A percentile compares a stretch with the other conserved stretches of the same genome.
Evolutionary conservation across 2,888 invertebrate species (phyloP).

Genomic region (Tipula lateralis): DNA sequence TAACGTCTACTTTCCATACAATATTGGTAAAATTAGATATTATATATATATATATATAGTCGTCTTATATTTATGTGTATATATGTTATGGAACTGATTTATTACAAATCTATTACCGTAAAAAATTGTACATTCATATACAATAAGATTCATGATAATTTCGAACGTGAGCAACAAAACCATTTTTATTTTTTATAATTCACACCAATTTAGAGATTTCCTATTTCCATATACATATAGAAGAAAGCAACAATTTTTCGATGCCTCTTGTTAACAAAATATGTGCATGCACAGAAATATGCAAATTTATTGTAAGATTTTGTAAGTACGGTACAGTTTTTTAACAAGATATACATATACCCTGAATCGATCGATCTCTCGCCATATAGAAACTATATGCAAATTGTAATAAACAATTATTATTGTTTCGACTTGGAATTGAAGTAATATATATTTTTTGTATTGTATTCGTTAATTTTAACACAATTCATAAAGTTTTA

Average conservation of each 20-base stretch:
- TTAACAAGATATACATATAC: not conserved
- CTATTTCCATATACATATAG: not conserved
- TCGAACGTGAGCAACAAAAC: conserved; percentile 1
- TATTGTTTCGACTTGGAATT: not conserved
- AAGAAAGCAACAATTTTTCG: not conserved
- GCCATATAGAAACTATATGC: not conserved
- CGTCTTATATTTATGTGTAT: not conserved
- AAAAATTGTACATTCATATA: not conserved
- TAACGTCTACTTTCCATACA: too few relatives aligned
- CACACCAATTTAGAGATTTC: not conserved
- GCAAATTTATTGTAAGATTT: not conserved
- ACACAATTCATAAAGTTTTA: not conserved
- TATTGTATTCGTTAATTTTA: not conserved
- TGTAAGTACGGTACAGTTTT: too few relatives aligned
- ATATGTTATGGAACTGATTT: not conserved
- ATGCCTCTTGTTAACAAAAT: not conserved
- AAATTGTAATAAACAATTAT: not conserved
- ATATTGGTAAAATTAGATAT: too few relatives aligned
- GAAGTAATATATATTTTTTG: not conserved
- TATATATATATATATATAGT: too few relatives aligned
- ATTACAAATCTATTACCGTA: not conserved
- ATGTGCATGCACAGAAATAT: not conserved
- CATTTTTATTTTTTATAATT: not conserved
- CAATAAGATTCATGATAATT: not conserved
- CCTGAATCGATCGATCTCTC: not conserved